Evolutionary conservation across 2,797 vertebrate genomes (phyloP).

Genomic region (Tauraco hartlaubi): DNA sequence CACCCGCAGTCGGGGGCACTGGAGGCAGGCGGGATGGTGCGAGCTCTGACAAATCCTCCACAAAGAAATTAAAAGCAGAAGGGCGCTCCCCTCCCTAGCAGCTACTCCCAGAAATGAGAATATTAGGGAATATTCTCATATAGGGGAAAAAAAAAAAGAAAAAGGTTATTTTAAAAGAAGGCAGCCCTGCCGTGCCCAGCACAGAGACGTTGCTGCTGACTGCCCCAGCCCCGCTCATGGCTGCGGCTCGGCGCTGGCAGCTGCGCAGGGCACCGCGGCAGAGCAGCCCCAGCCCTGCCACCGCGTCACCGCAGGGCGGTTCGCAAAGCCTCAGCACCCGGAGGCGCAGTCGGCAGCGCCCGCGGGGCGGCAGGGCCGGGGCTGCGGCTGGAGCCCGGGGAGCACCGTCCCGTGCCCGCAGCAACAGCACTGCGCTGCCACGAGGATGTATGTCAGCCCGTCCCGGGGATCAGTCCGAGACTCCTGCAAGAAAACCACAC

Average conservation of each 20-base stretch:
- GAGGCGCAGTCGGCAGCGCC: no score
- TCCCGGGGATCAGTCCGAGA: fast-evolving
- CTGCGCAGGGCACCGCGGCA: fast-evolving
- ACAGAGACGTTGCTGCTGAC: neutral
- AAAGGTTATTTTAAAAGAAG: neutral
- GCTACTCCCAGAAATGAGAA: neutral
- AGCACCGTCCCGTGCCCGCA: neutral
- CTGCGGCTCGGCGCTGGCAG: fast-evolving
- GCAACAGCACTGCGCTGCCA: neutral
- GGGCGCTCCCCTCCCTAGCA: neutral
- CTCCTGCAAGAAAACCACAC: neutral
- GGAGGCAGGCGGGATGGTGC: fast-evolving
- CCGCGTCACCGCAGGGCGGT: fast-evolving
- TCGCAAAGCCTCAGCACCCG: neutral
- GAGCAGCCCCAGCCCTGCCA: neutral
- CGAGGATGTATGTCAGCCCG: fast-evolving
- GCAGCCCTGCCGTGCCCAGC: neutral
- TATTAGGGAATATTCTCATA: neutral
- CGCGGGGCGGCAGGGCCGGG: fast-evolving
- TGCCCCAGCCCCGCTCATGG: neutral
- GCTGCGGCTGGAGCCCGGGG: fast-evolving
- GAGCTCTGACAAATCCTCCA: neutral
- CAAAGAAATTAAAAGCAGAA: neutral
- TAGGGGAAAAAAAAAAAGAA: neutral
- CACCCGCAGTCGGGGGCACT: fast-evolving